Percentiles rank a stretch among this genome's conserved stretches.
phyloP scores from a whole-genome alignment of 2,888 invertebrate genomes.

The Fragum whitleyi region DNA sequence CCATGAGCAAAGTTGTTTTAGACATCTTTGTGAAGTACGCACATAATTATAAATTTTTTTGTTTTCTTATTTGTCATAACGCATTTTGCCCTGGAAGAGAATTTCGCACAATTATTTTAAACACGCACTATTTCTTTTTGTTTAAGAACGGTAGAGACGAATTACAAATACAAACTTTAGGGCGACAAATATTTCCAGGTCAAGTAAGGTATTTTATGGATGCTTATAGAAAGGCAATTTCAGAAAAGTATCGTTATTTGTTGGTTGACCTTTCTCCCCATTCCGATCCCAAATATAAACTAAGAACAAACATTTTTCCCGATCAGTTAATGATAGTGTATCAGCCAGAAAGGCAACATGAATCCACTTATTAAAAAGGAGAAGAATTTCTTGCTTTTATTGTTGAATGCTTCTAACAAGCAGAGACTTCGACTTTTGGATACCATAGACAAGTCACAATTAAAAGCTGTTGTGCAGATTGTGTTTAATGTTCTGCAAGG shows the following conservation, averaged over 20 bases:
- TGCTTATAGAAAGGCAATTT: slow-evolving; percentile 54
- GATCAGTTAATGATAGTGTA: slow-evolving; percentile 54
- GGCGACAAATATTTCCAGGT: slow-evolving; percentile 62
- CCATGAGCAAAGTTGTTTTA: slow-evolving; percentile 49
- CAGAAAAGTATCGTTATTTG: slow-evolving; percentile 51
- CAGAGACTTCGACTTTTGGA: slow-evolving; percentile 30
- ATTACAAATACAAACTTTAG: slow-evolving; percentile 55
- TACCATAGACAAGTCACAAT: slow-evolving; percentile 33
- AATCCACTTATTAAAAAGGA: slow-evolving; percentile 20
- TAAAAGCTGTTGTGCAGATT: slow-evolving; percentile 43
- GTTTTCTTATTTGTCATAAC: slow-evolving; percentile 62
- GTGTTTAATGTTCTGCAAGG: slow-evolving; percentile 42
- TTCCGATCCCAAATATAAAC: slow-evolving; percentile 58
- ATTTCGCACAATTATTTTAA: slow-evolving; percentile 59
- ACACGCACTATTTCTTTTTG: slow-evolving; percentile 61
- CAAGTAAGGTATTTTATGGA: slow-evolving; percentile 51
- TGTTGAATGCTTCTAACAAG: slow-evolving; percentile 24
- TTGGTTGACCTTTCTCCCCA: slow-evolving; percentile 57
- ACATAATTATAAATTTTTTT: slow-evolving; percentile 58
- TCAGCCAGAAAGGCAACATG: slow-evolving; percentile 30
- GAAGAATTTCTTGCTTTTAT: slow-evolving; percentile 39
- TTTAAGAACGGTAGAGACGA: slow-evolving; percentile 57
- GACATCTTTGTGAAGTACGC: slow-evolving; percentile 57
- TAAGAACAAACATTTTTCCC: slow-evolving; percentile 56
- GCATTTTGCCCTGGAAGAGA: slow-evolving; percentile 47